Evolutionary conservation across 2,113 vertebrate species (phyloP), one percentile per base, ranked within the genome.

Genomic region (Malaclemys terrapin): DNA sequence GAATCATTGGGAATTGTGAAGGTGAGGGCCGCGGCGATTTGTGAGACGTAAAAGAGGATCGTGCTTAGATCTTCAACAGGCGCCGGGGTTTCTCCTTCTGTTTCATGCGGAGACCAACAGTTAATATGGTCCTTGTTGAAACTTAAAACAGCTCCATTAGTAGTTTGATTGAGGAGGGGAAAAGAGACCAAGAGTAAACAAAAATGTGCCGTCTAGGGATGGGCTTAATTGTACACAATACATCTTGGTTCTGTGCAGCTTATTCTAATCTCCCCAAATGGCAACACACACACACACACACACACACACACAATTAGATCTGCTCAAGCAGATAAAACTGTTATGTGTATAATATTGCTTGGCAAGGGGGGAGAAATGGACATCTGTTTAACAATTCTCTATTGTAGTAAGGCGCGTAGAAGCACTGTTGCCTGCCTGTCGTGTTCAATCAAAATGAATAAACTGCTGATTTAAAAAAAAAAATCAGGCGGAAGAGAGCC

Each of bases 131-230:
- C 97, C 95, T 97, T 96, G 96, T 94, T 96, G 95, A 97, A 98
- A 98, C 97, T 98, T 98, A 97, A 98, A 98, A 97, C 98, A 98
- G 94, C 96, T 98, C 97, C 97, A 96, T 98, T 98, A 98, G 97
- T 81, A 96, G 80, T 95, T 97, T 98, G 97, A 98, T 89, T 97
- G 97, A 93, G 94, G 91, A 97, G 85, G 88, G 95, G 95, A 97
- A 95, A 96, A 94, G 95, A 97, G 85, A 91, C 81, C 65, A 78
- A 96, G 95, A 93, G 93, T 97, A 98, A 98, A 98, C 97, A 98
- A 90, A 98, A 98, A 94, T 97, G 96, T 93, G 97, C n/a, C 6
- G 96, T 97, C 97, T 97, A 93, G 94, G 95, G 97, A 97, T 95
- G 94, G 95, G 91, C 94, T 94, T 98, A 97, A 98, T 98, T 98